These are phyloP conservation scores for Lytechinus variegatus DNA, from an alignment of 35 echinoderm and acorn worm genomes.

Conservation along the genomic window DNA sequence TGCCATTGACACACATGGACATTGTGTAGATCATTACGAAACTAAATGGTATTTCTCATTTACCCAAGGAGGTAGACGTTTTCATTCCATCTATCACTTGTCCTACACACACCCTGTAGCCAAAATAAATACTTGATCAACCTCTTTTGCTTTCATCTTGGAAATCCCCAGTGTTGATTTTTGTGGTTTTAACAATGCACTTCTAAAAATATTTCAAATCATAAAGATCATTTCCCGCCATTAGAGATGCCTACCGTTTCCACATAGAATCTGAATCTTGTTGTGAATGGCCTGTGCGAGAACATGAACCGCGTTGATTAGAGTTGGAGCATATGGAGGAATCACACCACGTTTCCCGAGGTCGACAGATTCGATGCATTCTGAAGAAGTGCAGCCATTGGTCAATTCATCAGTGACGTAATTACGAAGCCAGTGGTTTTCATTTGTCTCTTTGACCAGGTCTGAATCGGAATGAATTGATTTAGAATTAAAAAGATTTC, in stretches of 20 bases:
- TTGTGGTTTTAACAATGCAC: too few relatives aligned
- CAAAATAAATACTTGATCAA: too few relatives aligned
- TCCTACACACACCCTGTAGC: too few relatives aligned
- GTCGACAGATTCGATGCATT: not conserved
- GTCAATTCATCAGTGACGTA: constrained; percentile 17
- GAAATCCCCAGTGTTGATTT: too few relatives aligned
- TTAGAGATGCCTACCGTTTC: not conserved
- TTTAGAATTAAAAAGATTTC: too few relatives aligned
- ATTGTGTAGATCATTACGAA: too few relatives aligned
- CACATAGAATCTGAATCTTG: constrained; percentile 9
- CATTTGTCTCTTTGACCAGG: not conserved
- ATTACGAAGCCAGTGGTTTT: constrained; percentile 40
- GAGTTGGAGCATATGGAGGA: constrained; percentile 7
- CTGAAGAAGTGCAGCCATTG: not conserved
- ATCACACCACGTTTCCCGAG: not conserved
- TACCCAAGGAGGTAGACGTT: too few relatives aligned
- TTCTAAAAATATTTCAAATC: not conserved
- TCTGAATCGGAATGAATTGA: not conserved
- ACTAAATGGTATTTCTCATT: too few relatives aligned
- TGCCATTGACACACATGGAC: too few relatives aligned
- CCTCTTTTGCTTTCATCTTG: too few relatives aligned
- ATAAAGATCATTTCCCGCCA: not conserved
- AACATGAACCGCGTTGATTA: constrained; percentile 25
- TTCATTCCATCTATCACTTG: too few relatives aligned
- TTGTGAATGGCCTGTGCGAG: not conserved